Conservation (phyloP, 2,797 vertebrate genomes). For the Sternarchorhynchus goeldii region DNA sequence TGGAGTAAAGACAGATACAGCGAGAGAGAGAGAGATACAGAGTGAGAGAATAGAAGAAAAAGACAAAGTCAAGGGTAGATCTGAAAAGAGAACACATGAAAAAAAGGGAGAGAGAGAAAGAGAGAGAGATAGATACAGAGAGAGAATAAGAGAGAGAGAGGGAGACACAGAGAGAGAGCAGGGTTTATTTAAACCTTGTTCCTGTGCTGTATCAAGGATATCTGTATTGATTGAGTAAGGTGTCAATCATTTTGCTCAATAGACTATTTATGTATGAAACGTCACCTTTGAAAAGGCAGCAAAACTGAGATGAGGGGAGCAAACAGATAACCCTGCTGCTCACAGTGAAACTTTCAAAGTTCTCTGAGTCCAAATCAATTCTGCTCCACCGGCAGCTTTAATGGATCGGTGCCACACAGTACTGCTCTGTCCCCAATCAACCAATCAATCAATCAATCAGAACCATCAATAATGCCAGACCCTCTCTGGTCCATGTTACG, state of each 20-base stretch:
- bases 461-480: slow-evolving; percentile 21
- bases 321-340: slow-evolving; percentile 46
- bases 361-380: no score
- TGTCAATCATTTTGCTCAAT: slow-evolving; percentile 71
- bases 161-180: slow-evolving; percentile 47
- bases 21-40: slow-evolving; percentile 50
- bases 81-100: slow-evolving; percentile 4
- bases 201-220: slow-evolving; percentile 57
- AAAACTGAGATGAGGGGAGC: slow-evolving; percentile 38
- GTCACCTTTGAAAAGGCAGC: slow-evolving; percentile 65
- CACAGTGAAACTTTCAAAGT: slow-evolving; percentile 48
- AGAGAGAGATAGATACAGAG: slow-evolving; percentile 15
- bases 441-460: slow-evolving; percentile 35
- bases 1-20: neutral
- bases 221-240: slow-evolving; percentile 69
- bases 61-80: slow-evolving; percentile 53
- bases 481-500: neutral
- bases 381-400: no score
- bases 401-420: no score
- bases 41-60: slow-evolving; percentile 56
- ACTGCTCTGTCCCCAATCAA: neutral
- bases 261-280: slow-evolving; percentile 65
- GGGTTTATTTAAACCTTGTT: slow-evolving; percentile 60
- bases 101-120: slow-evolving; percentile 8
- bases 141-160: slow-evolving; percentile 44